Percentiles rank a stretch among this genome's conserved stretches.
phyloP scores from a whole-genome alignment of 2,113 vertebrate species.

The Erythrocercus mccallii region DNA sequence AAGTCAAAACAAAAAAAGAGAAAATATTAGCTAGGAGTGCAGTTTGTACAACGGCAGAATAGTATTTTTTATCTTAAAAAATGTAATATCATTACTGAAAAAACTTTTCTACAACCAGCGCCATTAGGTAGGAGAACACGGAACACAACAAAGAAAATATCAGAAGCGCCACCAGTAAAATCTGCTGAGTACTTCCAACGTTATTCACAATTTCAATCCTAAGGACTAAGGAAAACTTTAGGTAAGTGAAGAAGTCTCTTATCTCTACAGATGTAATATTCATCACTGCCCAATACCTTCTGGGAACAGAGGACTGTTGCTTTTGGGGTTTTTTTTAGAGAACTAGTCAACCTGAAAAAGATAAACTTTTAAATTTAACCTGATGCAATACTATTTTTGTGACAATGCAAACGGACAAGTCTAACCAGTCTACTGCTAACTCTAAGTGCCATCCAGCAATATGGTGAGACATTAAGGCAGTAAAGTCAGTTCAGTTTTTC shows the following conservation, averaged over 20 bases:
- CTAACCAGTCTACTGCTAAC: not conserved
- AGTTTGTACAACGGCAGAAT: not conserved
- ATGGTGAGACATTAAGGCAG: not conserved
- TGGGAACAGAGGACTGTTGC: not conserved
- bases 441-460: not conserved
- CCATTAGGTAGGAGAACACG: not conserved
- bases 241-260: not conserved
- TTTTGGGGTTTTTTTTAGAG: not conserved
- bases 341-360: not conserved
- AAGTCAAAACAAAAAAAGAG: not conserved
- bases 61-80: not conserved
- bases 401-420: not conserved
- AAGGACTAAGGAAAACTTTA: not conserved
- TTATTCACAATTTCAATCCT: not conserved
- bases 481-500: not conserved
- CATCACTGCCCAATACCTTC: not conserved
- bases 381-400: not conserved
- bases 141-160: not conserved
- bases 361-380: not conserved
- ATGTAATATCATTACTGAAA: not conserved
- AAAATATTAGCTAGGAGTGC: not conserved
- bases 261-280: not conserved
- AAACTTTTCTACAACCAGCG: not conserved
- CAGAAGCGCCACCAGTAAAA: not conserved
- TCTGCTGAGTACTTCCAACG: not conserved